phyloP scores from a whole-genome alignment of 2,113 vertebrate species.

The Phyllopteryx taeniolatus region DNA sequence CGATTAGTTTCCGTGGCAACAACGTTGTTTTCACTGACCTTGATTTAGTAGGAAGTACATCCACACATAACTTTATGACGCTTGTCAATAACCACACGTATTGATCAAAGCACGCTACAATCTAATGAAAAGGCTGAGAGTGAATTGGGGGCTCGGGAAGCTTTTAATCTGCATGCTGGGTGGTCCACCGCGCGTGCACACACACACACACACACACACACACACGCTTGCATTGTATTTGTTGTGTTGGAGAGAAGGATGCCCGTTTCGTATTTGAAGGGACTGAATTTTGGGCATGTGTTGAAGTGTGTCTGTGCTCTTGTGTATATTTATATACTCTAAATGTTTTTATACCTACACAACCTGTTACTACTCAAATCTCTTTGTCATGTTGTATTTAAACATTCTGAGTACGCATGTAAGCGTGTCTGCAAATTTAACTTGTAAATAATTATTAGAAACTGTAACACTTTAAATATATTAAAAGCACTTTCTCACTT shows the following conservation, averaged over 20 bases:
- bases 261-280: too few species aligned
- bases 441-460: too few species aligned
- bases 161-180: slow-evolving; percentile 46
- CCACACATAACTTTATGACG: neutral
- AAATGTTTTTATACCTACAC: too few species aligned
- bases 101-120: neutral
- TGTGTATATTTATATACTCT: too few species aligned
- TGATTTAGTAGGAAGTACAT: neutral
- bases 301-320: too few species aligned
- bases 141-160: slow-evolving; percentile 19
- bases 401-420: too few species aligned
- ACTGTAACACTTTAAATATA: too few species aligned
- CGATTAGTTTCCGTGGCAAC: neutral
- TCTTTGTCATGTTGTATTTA: too few species aligned
- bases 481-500: too few species aligned
- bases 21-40: neutral
- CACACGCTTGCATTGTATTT: neutral
- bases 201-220: neutral
- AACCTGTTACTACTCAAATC: too few species aligned
- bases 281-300: too few species aligned
- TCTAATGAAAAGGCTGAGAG: slow-evolving; percentile 7
- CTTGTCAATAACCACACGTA: slow-evolving; percentile 3
- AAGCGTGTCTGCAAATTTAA: too few species aligned
- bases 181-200: slow-evolving; percentile 18
- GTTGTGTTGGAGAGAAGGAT: neutral